Evolutionary conservation across 2,888 invertebrate genomes (phyloP).

Genomic region (Lamellibrachia columna): DNA sequence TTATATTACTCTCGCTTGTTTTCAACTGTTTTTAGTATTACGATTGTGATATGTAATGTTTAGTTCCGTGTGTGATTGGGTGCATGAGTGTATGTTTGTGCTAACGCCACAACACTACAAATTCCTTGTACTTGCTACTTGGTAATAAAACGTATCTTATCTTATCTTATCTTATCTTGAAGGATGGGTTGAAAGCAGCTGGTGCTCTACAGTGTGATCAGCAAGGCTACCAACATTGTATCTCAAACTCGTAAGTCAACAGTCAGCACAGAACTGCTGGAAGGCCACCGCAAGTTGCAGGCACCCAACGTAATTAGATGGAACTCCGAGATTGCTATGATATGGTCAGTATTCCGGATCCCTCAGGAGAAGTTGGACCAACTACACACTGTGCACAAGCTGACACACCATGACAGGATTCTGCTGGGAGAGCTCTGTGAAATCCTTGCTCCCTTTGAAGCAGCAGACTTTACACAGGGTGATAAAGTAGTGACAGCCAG

Average conservation of each 20-base stretch:
- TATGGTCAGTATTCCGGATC: conserved; percentile 19
- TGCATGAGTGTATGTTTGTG: too few species aligned
- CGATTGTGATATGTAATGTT: too few species aligned
- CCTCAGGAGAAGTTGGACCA: conserved; percentile 20
- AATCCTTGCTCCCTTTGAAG: background rate
- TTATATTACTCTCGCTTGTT: too few species aligned
- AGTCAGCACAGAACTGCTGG: conserved; percentile 5
- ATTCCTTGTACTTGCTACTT: too few species aligned
- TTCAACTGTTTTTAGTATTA: too few species aligned
- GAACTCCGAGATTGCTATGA: conserved; percentile 24
- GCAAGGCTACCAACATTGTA: conserved; percentile 21
- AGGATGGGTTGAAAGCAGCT: too few species aligned
- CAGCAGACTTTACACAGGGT: background rate
- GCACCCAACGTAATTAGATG: conserved; percentile 19
- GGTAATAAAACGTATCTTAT: too few species aligned
- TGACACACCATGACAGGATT: conserved; percentile 19
- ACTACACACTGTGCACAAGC: conserved; percentile 20
- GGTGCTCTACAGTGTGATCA: background rate
- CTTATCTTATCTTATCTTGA: too few species aligned
- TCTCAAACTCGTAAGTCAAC: background rate
- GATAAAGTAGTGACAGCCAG: background rate
- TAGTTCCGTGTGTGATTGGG: too few species aligned
- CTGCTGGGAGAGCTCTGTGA: conserved; percentile 18
- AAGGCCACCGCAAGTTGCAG: conserved; percentile 19
- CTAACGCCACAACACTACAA: too few species aligned